Evolutionary conservation across 1,140 invertebrate genomes (phyloP).

Genomic region (Hermetia illucens): DNA sequence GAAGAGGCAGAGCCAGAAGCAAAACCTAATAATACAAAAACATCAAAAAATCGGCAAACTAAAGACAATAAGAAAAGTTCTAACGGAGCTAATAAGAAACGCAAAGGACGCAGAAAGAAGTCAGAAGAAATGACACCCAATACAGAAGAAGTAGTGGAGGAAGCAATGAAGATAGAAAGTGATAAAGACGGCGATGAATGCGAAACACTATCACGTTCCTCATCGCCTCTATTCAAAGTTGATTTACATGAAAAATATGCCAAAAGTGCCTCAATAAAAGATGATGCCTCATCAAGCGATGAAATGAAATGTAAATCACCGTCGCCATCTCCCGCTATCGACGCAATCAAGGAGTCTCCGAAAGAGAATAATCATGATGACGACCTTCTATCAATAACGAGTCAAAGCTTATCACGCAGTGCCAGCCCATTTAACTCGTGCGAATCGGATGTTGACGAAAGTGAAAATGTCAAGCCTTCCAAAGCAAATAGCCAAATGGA

Average conservation of each 20-base stretch:
- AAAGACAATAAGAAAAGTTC: constrained; percentile 16
- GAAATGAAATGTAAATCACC: not conserved
- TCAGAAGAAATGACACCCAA: too few relatives aligned
- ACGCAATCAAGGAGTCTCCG: constrained; percentile 2
- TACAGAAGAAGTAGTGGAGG: not conserved
- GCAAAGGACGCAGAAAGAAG: too few relatives aligned
- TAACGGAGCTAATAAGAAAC: not conserved
- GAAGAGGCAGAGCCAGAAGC: constrained; percentile 19
- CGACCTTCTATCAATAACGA: constrained; percentile 20
- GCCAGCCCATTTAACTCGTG: too few relatives aligned
- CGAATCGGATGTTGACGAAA: not conserved
- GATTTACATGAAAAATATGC: constrained; percentile 32
- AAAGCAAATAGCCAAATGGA: too few relatives aligned
- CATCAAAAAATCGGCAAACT: constrained; percentile 7
- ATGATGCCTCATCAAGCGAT: not conserved
- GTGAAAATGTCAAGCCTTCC: constrained; percentile 1
- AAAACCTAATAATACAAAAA: constrained; percentile 10
- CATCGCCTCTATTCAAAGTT: constrained; percentile 17
- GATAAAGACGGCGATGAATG: constrained; percentile 5
- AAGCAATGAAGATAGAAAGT: constrained; percentile 10
- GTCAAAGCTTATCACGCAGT: constrained; percentile 9
- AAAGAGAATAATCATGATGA: constrained; percentile 14
- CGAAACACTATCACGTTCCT: not conserved
- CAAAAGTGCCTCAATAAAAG: constrained; percentile 18
- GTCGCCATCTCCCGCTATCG: not conserved